A percentile compares a stretch with the other conserved stretches of the same genome.
Evolutionary conservation across 2,113 vertebrate species (phyloP).

Genomic region (Ovis canadensis): DNA sequence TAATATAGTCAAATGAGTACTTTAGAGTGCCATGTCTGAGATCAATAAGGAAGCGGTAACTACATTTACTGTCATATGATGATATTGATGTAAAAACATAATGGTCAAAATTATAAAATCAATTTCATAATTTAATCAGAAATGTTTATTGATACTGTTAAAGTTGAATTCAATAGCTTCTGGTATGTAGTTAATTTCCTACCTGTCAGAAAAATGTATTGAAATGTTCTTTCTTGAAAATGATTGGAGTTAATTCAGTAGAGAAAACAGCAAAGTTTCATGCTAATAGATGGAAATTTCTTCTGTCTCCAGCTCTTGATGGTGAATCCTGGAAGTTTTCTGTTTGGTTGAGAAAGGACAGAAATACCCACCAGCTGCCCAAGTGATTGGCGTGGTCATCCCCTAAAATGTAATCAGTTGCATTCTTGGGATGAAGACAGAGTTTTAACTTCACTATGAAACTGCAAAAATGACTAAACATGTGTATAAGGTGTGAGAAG

Average conservation of each 20-base stretch:
- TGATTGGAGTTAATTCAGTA: slow-evolving; percentile 73
- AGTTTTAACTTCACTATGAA: background rate
- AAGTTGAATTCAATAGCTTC: slow-evolving; percentile 87
- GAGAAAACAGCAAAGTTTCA: slow-evolving; percentile 62
- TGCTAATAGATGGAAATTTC: slow-evolving; percentile 46
- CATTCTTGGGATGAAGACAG: background rate
- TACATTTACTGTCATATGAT: slow-evolving; percentile 93
- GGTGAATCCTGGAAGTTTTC: slow-evolving; percentile 33
- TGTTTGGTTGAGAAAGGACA: background rate
- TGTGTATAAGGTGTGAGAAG: background rate
- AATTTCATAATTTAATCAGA: slow-evolving; percentile 99
- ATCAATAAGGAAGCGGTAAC: slow-evolving; percentile 96
- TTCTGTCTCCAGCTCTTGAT: slow-evolving; percentile 2
- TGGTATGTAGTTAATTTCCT: slow-evolving; percentile 86
- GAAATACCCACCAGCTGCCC: background rate
- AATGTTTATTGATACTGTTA: slow-evolving; percentile 89
- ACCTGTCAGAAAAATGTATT: slow-evolving; percentile 82
- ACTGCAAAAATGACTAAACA: background rate
- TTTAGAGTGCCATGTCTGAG: slow-evolving; percentile 83
- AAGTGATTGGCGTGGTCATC: background rate
- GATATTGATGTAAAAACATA: slow-evolving; percentile 89
- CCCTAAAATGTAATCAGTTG: background rate
- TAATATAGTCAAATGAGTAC: slow-evolving; percentile 92
- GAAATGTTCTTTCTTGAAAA: slow-evolving; percentile 82
- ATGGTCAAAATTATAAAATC: slow-evolving; percentile 95